Percentiles rank a stretch among this genome's conserved stretches.
These are phyloP conservation scores for Pseudorasbora parva DNA, from an alignment of 2,113 vertebrate genomes.

Conservation along the genomic window DNA sequence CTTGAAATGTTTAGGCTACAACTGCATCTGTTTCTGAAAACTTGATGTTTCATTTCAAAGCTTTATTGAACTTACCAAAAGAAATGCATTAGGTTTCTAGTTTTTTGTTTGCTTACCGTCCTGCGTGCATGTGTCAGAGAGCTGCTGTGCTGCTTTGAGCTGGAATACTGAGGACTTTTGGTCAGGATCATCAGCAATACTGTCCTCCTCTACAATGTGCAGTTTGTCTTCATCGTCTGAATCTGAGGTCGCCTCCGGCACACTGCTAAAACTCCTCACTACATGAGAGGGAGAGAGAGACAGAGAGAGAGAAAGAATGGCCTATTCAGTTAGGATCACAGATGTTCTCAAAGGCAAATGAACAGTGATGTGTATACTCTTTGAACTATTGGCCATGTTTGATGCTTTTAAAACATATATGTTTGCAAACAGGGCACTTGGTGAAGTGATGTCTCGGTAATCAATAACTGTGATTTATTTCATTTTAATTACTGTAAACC, in stretches of 20 bases:
- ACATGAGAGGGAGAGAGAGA: constrained; percentile 61
- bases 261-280: constrained; percentile 95
- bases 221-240: constrained; percentile 99
- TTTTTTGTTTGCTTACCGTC: constrained; percentile 43
- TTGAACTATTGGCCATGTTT: background rate
- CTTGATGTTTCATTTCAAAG: no score
- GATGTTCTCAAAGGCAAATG: background rate
- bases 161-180: constrained; percentile 42
- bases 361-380: background rate
- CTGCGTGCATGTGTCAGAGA: constrained; percentile 15
- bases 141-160: constrained; percentile 23
- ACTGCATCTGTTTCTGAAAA: no score
- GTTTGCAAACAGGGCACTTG: background rate
- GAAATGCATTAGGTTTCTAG: background rate
- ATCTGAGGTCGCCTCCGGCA: constrained; percentile 95
- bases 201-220: constrained; percentile 98
- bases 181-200: constrained; percentile 82
- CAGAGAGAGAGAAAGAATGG: constrained; percentile 56
- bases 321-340: background rate
- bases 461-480: background rate
- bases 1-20: no score
- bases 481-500: no score
- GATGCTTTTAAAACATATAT: background rate
- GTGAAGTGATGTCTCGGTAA: background rate
- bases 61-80: no score